Conservation (phyloP, 2,888 invertebrate species). For the Philereme vetulata region DNA sequence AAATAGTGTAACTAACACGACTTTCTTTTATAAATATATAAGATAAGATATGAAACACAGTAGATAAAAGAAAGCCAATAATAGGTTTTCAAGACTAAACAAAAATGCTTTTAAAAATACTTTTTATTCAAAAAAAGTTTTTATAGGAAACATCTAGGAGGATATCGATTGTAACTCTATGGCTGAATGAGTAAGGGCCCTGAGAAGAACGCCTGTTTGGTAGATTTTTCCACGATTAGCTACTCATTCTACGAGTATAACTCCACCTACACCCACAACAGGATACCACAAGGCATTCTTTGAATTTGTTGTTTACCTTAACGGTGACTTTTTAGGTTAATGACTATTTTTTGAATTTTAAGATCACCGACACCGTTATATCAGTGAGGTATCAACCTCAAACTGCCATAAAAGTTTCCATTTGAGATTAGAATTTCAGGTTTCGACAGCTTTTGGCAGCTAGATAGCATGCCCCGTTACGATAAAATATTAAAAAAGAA, state of each 20-base stretch:
- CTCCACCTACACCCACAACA: slow-evolving; percentile 21
- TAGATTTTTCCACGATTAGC: background rate
- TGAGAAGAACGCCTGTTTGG: slow-evolving; percentile 9
- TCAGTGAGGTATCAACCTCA: slow-evolving; percentile 33
- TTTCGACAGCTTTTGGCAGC: slow-evolving; percentile 18
- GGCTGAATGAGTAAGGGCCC: too few relatives aligned
- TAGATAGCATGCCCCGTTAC: slow-evolving; percentile 20
- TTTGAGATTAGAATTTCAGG: slow-evolving; percentile 29
- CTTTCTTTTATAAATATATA: too few relatives aligned
- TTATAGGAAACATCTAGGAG: too few relatives aligned
- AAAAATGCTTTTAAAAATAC: too few relatives aligned
- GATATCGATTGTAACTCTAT: too few relatives aligned
- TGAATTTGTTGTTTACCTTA: slow-evolving; percentile 25
- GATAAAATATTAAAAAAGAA: slow-evolving; percentile 8
- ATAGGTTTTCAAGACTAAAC: too few relatives aligned
- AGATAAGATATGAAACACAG: too few relatives aligned
- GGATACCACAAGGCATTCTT: slow-evolving; percentile 24
- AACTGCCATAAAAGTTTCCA: slow-evolving; percentile 24
- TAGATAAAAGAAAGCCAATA: too few relatives aligned
- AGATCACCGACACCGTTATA: slow-evolving; percentile 33
- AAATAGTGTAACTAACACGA: too few relatives aligned
- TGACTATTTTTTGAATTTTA: slow-evolving; percentile 39
- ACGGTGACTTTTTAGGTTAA: slow-evolving; percentile 35
- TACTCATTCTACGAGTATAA: background rate
- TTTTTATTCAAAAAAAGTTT: too few relatives aligned